A percentile compares a stretch with the other conserved stretches of the same genome.
These are phyloP conservation scores for Etia nguti DNA, from an alignment of 2,113 vertebrate genomes.

Conservation along the genomic window DNA sequence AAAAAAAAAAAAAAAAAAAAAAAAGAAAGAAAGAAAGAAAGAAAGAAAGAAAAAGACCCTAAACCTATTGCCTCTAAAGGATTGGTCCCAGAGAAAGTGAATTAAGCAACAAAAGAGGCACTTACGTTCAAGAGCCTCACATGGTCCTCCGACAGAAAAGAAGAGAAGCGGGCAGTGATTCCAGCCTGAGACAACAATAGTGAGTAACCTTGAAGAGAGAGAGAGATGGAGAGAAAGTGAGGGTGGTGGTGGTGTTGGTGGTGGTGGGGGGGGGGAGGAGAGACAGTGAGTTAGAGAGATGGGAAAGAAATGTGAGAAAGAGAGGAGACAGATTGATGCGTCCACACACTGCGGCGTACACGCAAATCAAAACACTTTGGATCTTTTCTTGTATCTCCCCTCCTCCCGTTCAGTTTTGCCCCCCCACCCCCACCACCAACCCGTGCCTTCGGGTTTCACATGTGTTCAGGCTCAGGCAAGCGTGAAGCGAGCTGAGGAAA, in stretches of 20 bases:
- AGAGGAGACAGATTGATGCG: slow-evolving; percentile 21
- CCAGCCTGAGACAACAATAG: slow-evolving; percentile 40
- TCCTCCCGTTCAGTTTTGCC: not conserved
- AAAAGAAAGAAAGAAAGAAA: not conserved
- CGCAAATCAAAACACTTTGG: slow-evolving; percentile 59
- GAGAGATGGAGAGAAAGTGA: not conserved
- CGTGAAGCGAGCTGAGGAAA: slow-evolving; percentile 50
- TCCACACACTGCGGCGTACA: slow-evolving; percentile 33
- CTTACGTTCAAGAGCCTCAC: slow-evolving; percentile 63
- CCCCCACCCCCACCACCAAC: not conserved
- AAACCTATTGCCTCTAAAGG: slow-evolving; percentile 17
- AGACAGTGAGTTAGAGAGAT: not conserved
- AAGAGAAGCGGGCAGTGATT: slow-evolving; percentile 38
- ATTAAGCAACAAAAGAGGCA: slow-evolving; percentile 62
- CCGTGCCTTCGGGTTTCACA: slow-evolving; percentile 48
- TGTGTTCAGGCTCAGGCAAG: slow-evolving; percentile 68
- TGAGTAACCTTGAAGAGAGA: slow-evolving; percentile 26
- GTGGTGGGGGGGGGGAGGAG: not conserved
- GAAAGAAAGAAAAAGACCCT: not conserved
- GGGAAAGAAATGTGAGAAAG: slow-evolving; percentile 1
- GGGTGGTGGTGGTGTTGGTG: not conserved
- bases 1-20: not conserved
- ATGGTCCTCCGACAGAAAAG: slow-evolving; percentile 58
- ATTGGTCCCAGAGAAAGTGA: slow-evolving; percentile 37
- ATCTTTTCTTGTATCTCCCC: slow-evolving; percentile 41